A percentile compares a stretch with the other conserved stretches of the same genome.
phyloP scores from a whole-genome alignment of 2,888 invertebrate genomes.

The Cosmorhoe ocellata region DNA sequence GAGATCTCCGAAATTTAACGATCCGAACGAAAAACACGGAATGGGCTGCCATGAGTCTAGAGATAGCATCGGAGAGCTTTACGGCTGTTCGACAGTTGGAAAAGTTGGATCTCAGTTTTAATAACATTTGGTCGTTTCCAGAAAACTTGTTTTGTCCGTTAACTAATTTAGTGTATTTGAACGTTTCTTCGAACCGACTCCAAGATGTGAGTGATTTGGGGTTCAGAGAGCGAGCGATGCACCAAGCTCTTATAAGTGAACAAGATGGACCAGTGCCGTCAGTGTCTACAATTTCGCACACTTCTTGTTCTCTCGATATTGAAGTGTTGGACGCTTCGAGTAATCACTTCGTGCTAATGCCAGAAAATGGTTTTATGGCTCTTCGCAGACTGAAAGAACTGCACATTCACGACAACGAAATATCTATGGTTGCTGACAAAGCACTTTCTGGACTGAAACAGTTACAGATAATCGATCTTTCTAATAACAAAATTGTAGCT shows the following conservation, averaged over 20 bases:
- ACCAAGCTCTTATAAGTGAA: constrained; percentile 85
- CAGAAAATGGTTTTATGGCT: constrained; percentile 91
- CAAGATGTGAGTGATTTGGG: constrained; percentile 94
- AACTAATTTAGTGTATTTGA: constrained; percentile 89
- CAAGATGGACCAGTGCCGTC: constrained; percentile 76
- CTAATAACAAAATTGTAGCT: constrained; percentile 94
- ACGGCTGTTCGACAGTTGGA: constrained; percentile 89
- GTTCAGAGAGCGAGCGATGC: constrained; percentile 88
- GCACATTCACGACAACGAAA: constrained; percentile 93
- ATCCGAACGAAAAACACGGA: constrained; percentile 92
- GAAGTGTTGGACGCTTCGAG: constrained; percentile 91
- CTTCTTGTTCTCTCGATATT: constrained; percentile 89
- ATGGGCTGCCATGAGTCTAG: constrained; percentile 92
- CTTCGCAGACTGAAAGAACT: constrained; percentile 90
- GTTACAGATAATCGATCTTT: constrained; percentile 92
- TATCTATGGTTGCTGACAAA: constrained; percentile 93
- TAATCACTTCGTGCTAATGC: constrained; percentile 92
- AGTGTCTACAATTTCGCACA: constrained; percentile 65
- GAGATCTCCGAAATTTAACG: constrained; percentile 92
- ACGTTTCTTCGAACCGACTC: constrained; percentile 93
- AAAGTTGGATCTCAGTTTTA: constrained; percentile 91
- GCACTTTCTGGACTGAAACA: constrained; percentile 91
- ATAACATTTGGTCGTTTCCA: constrained; percentile 95
- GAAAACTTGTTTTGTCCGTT: constrained; percentile 92
- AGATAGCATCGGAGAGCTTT: constrained; percentile 91